Conservation (phyloP, 2,113 vertebrate genomes). For the Rhea americana region DNA sequence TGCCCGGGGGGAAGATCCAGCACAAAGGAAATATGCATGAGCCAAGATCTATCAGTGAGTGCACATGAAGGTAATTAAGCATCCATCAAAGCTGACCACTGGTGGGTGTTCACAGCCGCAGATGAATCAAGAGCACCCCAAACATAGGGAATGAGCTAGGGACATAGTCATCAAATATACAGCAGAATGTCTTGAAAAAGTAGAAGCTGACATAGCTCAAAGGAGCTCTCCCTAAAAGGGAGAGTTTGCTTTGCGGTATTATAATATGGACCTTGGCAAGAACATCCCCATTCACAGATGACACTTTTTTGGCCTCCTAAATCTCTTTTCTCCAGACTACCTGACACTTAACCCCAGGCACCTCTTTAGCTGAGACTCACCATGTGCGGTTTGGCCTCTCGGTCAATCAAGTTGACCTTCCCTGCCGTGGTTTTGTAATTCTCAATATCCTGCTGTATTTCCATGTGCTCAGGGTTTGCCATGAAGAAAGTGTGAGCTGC, state of each 20-base stretch:
- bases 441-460: constrained; percentile 89
- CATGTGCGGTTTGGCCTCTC: constrained; percentile 87
- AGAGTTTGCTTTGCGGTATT: neutral
- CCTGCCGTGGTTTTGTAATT: constrained; percentile 83
- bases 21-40: neutral
- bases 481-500: constrained; percentile 96
- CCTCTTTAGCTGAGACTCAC: constrained; percentile 66
- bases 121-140: neutral
- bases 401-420: constrained; percentile 80
- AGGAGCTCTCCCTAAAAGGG: neutral
- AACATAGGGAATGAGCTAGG: neutral
- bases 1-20: neutral
- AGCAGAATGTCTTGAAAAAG: neutral
- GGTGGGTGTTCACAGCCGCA: neutral
- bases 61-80: neutral
- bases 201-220: neutral
- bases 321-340: neutral
- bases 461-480: constrained; percentile 96
- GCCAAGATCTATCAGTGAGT: neutral
- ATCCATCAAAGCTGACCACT: neutral
- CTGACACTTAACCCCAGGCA: neutral
- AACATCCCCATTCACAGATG: neutral
- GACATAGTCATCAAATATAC: neutral
- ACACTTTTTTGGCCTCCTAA: neutral
- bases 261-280: neutral